These are phyloP conservation scores for Limenitis camilla DNA, from an alignment of 2,888 invertebrate genomes.

Conservation along the genomic window DNA sequence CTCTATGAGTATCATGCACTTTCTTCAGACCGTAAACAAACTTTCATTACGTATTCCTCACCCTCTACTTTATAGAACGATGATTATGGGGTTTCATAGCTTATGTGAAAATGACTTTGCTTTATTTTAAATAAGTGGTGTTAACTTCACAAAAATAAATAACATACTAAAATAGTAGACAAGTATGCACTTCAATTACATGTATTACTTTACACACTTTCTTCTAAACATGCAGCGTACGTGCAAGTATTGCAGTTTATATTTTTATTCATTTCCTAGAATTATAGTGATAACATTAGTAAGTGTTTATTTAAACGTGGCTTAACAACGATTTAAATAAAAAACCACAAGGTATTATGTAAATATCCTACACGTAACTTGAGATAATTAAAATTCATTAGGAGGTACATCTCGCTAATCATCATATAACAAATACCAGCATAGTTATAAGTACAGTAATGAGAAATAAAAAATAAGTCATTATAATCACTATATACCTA, in stretches of 20 bases:
- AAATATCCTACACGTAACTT: slow-evolving; percentile 21
- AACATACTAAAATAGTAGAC: too few species aligned
- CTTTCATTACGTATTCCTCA: slow-evolving; percentile 44
- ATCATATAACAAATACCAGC: slow-evolving; percentile 9
- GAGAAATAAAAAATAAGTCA: background rate
- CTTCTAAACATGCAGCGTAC: background rate
- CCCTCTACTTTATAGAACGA: slow-evolving; percentile 21
- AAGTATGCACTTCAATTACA: too few species aligned
- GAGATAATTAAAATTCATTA: slow-evolving; percentile 25
- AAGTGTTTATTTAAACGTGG: background rate
- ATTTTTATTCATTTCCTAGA: background rate
- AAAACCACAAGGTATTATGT: slow-evolving; percentile 15
- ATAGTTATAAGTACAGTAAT: slow-evolving; percentile 5
- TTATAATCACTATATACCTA: slow-evolving; percentile 3
- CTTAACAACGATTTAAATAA: background rate
- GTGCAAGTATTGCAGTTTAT: background rate
- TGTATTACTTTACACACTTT: too few species aligned
- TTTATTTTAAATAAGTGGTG: too few species aligned
- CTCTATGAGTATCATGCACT: slow-evolving; percentile 33
- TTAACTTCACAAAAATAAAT: too few species aligned
- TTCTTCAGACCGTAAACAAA: slow-evolving; percentile 43
- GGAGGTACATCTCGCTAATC: slow-evolving; percentile 15
- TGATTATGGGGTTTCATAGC: background rate
- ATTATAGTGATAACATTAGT: background rate
- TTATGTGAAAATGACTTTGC: too few species aligned